Conservation (phyloP, 2,888 invertebrate species). For the Anoncus sp. region DNA sequence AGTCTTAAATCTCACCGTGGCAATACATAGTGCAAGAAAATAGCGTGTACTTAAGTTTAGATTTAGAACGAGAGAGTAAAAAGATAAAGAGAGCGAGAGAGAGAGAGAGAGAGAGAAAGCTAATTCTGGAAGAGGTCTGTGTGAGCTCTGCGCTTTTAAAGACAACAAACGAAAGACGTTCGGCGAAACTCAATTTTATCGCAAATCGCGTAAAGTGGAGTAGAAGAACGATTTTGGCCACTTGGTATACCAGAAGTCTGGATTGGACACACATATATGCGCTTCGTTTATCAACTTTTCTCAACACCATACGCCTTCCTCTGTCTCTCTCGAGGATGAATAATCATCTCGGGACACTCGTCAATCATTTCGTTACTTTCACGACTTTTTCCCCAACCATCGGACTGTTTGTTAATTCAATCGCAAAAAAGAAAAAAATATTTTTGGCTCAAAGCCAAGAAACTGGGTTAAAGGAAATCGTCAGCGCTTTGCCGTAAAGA, state of each 20-base stretch:
- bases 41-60: slow-evolving; percentile 40
- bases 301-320: neutral
- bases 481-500: slow-evolving; percentile 10
- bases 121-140: slow-evolving; percentile 49
- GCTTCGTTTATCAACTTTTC: slow-evolving; percentile 15
- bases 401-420: slow-evolving; percentile 35
- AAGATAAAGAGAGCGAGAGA: neutral
- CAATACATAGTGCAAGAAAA: slow-evolving; percentile 22
- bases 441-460: slow-evolving; percentile 46
- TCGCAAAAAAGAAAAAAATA: slow-evolving; percentile 9
- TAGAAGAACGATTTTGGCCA: slow-evolving; percentile 19
- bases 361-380: slow-evolving; percentile 37
- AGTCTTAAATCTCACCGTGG: neutral
- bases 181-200: slow-evolving; percentile 45
- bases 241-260: slow-evolving; percentile 11
- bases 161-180: slow-evolving; percentile 51
- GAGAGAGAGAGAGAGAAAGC: slow-evolving; percentile 25
- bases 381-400: slow-evolving; percentile 21
- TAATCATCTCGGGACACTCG: slow-evolving; percentile 9
- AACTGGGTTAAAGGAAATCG: slow-evolving; percentile 28
- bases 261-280: neutral
- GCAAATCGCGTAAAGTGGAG: slow-evolving; percentile 5
- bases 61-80: slow-evolving; percentile 17
- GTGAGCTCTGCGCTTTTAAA: slow-evolving; percentile 25
- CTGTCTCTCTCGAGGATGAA: slow-evolving; percentile 17